Conservation (phyloP, 2,888 invertebrate species). For the Drosophila prostipennis region DNA sequence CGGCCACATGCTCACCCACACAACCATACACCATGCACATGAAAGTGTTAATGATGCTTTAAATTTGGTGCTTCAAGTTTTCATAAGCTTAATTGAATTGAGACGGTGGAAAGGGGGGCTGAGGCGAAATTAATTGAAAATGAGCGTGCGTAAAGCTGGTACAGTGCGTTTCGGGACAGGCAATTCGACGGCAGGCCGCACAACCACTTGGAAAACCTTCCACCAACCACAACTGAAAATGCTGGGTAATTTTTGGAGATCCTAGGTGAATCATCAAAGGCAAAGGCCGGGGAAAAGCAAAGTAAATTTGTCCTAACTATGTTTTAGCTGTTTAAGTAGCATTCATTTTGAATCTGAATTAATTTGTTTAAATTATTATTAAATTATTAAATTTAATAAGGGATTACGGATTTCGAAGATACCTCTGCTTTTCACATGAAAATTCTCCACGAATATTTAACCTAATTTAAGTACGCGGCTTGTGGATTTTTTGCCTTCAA, state of each 20-base stretch:
- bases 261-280: slow-evolving; percentile 4
- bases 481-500: neutral
- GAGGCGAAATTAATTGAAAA: slow-evolving; percentile 52
- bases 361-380: too few relatives aligned
- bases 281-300: neutral
- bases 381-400: too few relatives aligned
- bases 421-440: too few relatives aligned
- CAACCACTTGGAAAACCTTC: slow-evolving; percentile 2
- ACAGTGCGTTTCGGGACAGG: slow-evolving; percentile 36
- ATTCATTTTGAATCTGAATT: too few relatives aligned
- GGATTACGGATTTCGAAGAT: too few relatives aligned
- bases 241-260: slow-evolving; percentile 1
- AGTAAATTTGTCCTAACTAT: too few relatives aligned
- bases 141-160: slow-evolving; percentile 48
- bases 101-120: neutral
- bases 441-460: neutral
- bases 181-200: slow-evolving; percentile 3
- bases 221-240: slow-evolving; percentile 1
- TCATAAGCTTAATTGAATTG: slow-evolving; percentile 68
- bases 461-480: neutral
- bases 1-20: slow-evolving; percentile 15
- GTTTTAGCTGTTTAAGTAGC: too few relatives aligned
- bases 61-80: slow-evolving; percentile 60
- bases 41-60: slow-evolving; percentile 67
- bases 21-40: slow-evolving; percentile 12